These are phyloP conservation scores for Dynastes maya DNA, from an alignment of 2,888 invertebrate species.

Conservation along the genomic window DNA sequence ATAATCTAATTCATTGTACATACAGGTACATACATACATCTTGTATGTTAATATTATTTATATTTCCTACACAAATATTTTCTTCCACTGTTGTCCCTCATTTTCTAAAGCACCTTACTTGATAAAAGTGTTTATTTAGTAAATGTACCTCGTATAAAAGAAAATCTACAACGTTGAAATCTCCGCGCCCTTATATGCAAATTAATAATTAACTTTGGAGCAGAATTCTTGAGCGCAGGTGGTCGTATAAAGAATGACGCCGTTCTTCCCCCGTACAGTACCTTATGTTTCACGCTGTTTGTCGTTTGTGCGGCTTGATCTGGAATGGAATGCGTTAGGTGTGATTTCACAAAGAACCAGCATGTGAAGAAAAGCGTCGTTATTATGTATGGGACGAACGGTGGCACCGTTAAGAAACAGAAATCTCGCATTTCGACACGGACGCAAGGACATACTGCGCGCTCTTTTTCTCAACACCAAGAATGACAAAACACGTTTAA, in stretches of 20 bases:
- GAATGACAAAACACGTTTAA: constrained; percentile 5
- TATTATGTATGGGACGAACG: constrained; percentile 24
- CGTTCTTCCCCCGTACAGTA: neutral
- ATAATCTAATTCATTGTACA: too few species aligned
- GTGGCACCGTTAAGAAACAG: constrained; percentile 23
- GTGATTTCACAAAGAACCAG: constrained; percentile 28
- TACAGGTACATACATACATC: too few species aligned
- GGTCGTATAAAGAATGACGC: neutral
- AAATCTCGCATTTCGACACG: constrained; percentile 33
- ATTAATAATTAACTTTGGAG: neutral
- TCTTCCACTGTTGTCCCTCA: too few species aligned
- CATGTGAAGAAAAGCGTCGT: constrained; percentile 10
- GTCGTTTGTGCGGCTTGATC: constrained; percentile 11
- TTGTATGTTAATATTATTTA: too few species aligned
- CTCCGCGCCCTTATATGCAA: neutral
- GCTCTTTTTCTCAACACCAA: neutral
- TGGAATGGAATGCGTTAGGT: constrained; percentile 37
- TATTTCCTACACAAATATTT: too few species aligned
- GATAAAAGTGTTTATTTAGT: too few species aligned
- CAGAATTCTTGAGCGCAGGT: neutral
- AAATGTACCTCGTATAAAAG: too few species aligned
- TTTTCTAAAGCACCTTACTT: too few species aligned
- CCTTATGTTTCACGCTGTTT: neutral
- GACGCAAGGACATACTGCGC: constrained; percentile 22
- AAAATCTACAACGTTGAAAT: too few species aligned